phyloP scores from a whole-genome alignment of 1,140 invertebrate genomes.

The Protaetia brevitarsis region DNA sequence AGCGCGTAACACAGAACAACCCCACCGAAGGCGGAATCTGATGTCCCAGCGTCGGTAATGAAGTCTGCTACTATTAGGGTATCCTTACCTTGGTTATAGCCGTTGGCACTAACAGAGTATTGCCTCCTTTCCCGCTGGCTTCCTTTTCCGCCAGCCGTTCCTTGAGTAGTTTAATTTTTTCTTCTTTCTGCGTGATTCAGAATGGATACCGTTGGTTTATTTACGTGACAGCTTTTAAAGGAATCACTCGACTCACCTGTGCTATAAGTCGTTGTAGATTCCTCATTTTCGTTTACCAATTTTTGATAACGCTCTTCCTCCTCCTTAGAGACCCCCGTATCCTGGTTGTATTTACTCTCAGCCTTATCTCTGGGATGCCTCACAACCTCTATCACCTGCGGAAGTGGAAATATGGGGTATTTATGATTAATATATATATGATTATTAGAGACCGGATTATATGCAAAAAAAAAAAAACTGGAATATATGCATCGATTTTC shows the following conservation, averaged over 20 bases:
- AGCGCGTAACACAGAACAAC: slow-evolving; percentile 69
- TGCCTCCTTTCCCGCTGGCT: slow-evolving; percentile 41
- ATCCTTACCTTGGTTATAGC: slow-evolving; percentile 56
- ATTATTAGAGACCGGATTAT: no score
- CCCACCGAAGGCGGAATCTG: slow-evolving; percentile 70
- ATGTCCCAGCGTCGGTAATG: slow-evolving; percentile 72
- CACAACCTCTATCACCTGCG: slow-evolving; percentile 79
- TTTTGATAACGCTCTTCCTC: slow-evolving; percentile 94
- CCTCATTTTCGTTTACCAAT: slow-evolving; percentile 92
- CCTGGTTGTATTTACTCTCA: slow-evolving; percentile 81
- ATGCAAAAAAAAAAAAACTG: no score
- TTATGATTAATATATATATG: no score
- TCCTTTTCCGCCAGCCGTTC: slow-evolving; percentile 76
- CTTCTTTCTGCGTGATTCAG: slow-evolving; percentile 71
- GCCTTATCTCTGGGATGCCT: slow-evolving; percentile 78
- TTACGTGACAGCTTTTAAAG: not conserved
- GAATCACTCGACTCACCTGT: slow-evolving; percentile 59
- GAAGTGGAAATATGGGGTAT: no score
- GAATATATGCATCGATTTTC: no score
- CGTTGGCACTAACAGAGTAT: slow-evolving; percentile 29
- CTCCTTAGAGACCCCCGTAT: slow-evolving; percentile 86
- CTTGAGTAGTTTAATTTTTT: slow-evolving; percentile 77
- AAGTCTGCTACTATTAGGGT: slow-evolving; percentile 64
- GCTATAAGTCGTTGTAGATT: slow-evolving; percentile 92
- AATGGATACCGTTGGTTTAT: not conserved